Evolutionary conservation across 2,113 vertebrate species (phyloP).

Genomic region (Agapornis roseicollis): DNA sequence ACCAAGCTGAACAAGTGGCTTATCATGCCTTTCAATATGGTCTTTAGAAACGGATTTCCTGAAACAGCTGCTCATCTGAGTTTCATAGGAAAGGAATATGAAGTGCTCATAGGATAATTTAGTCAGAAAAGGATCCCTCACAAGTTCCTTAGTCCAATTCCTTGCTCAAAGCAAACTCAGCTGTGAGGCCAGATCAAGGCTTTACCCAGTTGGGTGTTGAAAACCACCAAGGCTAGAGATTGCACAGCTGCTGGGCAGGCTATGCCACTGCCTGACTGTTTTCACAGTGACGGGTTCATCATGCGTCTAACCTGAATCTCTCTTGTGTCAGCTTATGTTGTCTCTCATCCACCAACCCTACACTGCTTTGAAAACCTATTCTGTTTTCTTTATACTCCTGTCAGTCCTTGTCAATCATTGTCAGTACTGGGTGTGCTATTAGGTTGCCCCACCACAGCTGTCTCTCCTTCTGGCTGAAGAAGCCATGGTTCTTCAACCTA

Average conservation of each 20-base stretch:
- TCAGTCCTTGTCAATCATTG: background rate
- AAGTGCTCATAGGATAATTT: background rate
- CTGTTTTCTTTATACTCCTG: background rate
- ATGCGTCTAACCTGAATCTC: background rate
- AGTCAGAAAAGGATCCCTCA: background rate
- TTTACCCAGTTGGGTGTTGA: background rate
- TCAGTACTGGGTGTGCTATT: background rate
- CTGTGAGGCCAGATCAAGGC: background rate
- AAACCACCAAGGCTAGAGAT: background rate
- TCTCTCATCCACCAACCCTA: background rate
- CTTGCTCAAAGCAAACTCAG: background rate
- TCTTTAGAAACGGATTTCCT: background rate
- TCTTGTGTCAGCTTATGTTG: background rate
- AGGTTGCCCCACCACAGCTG: background rate
- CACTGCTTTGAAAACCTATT: background rate
- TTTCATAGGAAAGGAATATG: background rate
- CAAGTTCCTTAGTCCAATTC: background rate
- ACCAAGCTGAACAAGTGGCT: background rate
- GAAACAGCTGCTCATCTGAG: background rate
- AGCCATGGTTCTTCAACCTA: background rate
- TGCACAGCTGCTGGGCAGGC: background rate
- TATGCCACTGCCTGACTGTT: background rate
- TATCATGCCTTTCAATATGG: background rate
- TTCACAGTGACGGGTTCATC: background rate
- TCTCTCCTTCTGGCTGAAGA: background rate